These are phyloP conservation scores for Chaetorhynchus papuensis DNA, from an alignment of 2,113 vertebrate species.

Conservation along the genomic window DNA sequence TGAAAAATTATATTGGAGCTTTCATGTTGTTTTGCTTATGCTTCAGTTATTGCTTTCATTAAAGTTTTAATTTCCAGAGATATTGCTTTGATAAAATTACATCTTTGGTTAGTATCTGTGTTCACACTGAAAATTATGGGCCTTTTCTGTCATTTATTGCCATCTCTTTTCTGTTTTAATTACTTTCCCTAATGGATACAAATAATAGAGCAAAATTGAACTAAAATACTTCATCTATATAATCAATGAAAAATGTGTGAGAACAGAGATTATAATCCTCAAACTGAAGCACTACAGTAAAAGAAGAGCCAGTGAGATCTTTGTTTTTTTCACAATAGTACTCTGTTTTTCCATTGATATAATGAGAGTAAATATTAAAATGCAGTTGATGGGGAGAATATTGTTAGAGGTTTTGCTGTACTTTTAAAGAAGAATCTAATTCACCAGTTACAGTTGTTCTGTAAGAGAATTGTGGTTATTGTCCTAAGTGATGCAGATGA, in stretches of 20 bases:
- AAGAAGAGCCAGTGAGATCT: background rate
- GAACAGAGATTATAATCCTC: background rate
- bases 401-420: background rate
- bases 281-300: background rate
- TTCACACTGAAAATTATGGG: slow-evolving; percentile 10
- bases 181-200: background rate
- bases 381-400: background rate
- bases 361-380: background rate
- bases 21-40: slow-evolving; percentile 65
- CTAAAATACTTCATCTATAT: background rate
- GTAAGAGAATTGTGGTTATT: background rate
- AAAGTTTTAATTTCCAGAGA: slow-evolving; percentile 69
- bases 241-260: background rate
- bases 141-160: slow-evolving; percentile 34
- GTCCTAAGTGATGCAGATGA: background rate
- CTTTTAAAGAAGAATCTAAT: background rate
- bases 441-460: background rate
- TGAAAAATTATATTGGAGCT: slow-evolving; percentile 56
- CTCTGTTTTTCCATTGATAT: background rate
- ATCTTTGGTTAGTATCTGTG: slow-evolving; percentile 39
- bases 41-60: slow-evolving; percentile 68
- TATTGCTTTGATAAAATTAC: slow-evolving; percentile 67
- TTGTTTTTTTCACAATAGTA: background rate
- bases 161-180: slow-evolving; percentile 35
- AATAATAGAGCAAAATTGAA: background rate